Evolutionary conservation across 1,140 invertebrate genomes (phyloP).

Genomic region (Apis cerana): DNA sequence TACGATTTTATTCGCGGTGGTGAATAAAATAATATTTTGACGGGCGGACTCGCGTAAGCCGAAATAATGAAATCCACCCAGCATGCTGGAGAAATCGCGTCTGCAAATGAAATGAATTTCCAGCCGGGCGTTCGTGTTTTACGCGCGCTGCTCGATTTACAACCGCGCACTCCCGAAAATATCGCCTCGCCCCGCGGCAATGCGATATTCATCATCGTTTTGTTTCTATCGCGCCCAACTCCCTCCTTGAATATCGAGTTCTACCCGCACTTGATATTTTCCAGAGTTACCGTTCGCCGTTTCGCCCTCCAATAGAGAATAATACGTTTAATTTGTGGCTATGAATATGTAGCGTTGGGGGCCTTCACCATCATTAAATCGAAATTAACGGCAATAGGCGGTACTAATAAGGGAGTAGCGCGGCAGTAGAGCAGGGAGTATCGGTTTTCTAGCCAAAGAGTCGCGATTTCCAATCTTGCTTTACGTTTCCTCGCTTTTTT

Average conservation of each 20-base stretch:
- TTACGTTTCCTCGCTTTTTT: too few relatives aligned
- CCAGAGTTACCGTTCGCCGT: not conserved
- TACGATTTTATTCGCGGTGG: constrained; percentile 22
- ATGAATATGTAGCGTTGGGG: too few relatives aligned
- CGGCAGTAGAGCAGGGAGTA: too few relatives aligned
- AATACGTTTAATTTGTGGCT: not conserved
- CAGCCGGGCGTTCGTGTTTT: not conserved
- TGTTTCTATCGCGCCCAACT: not conserved
- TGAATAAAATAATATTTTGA: constrained; percentile 48
- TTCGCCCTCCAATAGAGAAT: not conserved
- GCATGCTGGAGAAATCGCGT: constrained; percentile 3
- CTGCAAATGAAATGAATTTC: constrained; percentile 39
- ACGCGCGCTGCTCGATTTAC: not conserved
- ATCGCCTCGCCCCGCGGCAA: not conserved
- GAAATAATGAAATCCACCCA: constrained; percentile 27
- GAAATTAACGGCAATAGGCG: too few relatives aligned
- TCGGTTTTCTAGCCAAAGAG: too few relatives aligned
- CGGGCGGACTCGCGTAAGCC: constrained; percentile 11
- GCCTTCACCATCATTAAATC: too few relatives aligned
- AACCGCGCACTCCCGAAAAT: not conserved
- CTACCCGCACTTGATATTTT: too few relatives aligned
- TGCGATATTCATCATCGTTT: not conserved
- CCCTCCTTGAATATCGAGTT: not conserved
- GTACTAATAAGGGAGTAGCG: too few relatives aligned
- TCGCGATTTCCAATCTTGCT: too few relatives aligned